Evolutionary conservation across 92 coral and sea anemone species (phyloP), one percentile per base, ranked within the genome.

Genomic region (Paragorgia papillata): DNA sequence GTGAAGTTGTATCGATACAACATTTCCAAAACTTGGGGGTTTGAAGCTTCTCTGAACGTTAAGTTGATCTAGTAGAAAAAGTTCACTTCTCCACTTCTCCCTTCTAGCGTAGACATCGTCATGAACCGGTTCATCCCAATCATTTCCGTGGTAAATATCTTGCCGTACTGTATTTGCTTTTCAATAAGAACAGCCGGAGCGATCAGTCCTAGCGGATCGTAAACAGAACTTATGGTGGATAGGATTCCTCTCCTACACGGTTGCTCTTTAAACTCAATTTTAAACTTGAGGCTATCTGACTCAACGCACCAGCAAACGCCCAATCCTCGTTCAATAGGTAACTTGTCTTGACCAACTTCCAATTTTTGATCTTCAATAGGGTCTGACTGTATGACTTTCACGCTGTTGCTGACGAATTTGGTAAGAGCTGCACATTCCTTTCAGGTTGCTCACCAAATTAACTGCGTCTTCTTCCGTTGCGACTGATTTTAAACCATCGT

Each of bases 11-110:
- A 17, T 62, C 5, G 68, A 3, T 2, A 62, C 44, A 21, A 66
- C 73, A 14, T 20, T 66, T 59, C 73, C 73, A 35, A 37, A 37
- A 29, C 44, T 41, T 24, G 4, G 20, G 3, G 53, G 73, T 30
- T 66, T 56, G 49, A 37, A 86, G 25, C 86, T 56, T 54, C 89
- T 60, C 10, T 71, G 81, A 34, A 81, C 57, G 37, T 26, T 46
- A 20, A 85, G 41, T 25, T 57, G 29, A 50, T 80, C 21, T n/a
- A 85, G 56, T 32, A 66, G 69, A 22, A 7, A 68, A 35, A 81
- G 80, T 27, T 70, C 82, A 30, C 31, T 60, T 54, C 83, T 65
- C 89, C 86, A 85, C 75, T 60, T 63, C 39, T 81, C 85, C 89
- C 86, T 81, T 27, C 62, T 59, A 0, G 69, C 51, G 2, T 57